Base-by-base conservation (phyloP, 2,888 invertebrate genomes). In the Xestia ashworthii region DNA sequence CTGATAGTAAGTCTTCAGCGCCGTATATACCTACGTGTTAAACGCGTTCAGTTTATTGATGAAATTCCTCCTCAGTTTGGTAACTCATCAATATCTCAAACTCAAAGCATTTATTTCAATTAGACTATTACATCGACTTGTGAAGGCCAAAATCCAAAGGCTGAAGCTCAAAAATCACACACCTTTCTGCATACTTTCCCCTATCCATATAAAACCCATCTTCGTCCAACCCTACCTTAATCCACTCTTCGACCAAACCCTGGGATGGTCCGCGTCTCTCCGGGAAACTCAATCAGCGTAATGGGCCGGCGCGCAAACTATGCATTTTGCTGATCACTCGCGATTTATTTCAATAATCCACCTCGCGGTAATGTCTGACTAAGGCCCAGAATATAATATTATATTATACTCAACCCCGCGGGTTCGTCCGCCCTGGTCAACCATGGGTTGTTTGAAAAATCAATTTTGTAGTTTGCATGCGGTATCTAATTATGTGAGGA, bases 271-370 rank as follows among this genome's bases (percentile, higher is more conserved):
- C 84, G 62, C n/a, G 70, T 44, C 0, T 78, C 80, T 80, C 68
- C 65, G 70, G 83, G 84, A 89, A 90, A 93, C 90, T 89, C 90
- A 93, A 95, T 95, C 93, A 92, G 85, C 83, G 89, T 95, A 95
- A 95, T 95, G 93, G 93, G 60, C 74, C 85, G 79, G 78, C 83
- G 87, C 88, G 88, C 91, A 90, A 90, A 91, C 92, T 93, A 92
- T 94, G 93, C 93, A 93, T 94, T 94, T 93, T 80, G 89, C 89
- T 94, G 94, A 95, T 94, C 93, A 93, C 91, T 86, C 79, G 78
- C 93, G 92, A 94, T 95, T 94, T 94, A 93, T 95, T 94, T 95
- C 95, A 95, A 94, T 95, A 94, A 91, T 90, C 92, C 91, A 85
- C 86, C 86, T 82, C 71, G 74, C 78, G 74, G 88, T 92, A 92